Conservation (phyloP, 2,888 invertebrate species). For the Drosophila austrosaltans region DNA sequence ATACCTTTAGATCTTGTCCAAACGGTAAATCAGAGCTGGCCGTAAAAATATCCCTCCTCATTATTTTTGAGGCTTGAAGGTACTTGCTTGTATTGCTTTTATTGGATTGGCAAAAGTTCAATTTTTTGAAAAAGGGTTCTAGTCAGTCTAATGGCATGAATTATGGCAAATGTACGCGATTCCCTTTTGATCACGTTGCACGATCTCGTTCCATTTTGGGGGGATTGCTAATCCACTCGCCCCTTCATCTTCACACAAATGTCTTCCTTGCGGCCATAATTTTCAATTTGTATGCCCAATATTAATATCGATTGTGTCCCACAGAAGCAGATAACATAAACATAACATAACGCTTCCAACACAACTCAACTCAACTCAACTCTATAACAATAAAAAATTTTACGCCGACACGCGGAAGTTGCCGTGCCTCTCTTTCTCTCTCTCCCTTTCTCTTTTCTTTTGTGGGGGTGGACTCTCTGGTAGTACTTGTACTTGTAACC, state of each 20-base stretch:
- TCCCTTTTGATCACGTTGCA: background rate
- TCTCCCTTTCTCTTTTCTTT: background rate
- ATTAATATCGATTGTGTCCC: slow-evolving; percentile 72
- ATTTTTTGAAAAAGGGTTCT: background rate
- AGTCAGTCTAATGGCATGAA: background rate
- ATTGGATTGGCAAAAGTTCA: background rate
- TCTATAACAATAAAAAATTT: slow-evolving; percentile 72
- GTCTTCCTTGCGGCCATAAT: slow-evolving; percentile 54
- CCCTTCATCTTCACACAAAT: slow-evolving; percentile 12
- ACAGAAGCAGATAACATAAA: slow-evolving; percentile 37
- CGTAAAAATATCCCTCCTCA: no score
- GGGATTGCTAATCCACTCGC: slow-evolving; percentile 31
- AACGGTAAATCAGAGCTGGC: no score
- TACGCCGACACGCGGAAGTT: slow-evolving; percentile 49
- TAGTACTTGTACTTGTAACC: slow-evolving; percentile 15
- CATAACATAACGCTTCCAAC: slow-evolving; percentile 47
- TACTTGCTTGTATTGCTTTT: no score
- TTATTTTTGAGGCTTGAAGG: no score
- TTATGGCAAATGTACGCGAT: slow-evolving; percentile 4
- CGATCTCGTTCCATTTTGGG: background rate
- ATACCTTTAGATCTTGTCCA: no score
- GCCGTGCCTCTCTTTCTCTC: background rate
- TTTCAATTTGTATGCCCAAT: slow-evolving; percentile 71
- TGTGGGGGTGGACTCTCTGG: slow-evolving; percentile 13
- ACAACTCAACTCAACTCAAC: slow-evolving; percentile 35